Conservation (phyloP, 2,888 invertebrate genomes). For the Bhutanitis thaidina region DNA sequence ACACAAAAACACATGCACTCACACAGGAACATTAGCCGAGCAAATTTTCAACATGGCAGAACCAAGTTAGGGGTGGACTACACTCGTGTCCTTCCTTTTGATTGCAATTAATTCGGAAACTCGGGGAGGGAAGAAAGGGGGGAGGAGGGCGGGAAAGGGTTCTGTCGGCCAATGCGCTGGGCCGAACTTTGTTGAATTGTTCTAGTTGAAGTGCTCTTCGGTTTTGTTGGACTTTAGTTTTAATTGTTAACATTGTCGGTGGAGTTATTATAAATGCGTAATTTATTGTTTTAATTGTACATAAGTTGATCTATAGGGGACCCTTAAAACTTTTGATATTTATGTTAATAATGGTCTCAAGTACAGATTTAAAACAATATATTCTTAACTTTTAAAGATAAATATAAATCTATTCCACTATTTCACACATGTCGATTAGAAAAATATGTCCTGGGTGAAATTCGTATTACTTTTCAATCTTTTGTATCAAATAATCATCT, state of each 20-base stretch:
- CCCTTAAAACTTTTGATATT: no score
- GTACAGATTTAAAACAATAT: no score
- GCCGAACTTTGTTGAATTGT: slow-evolving; percentile 63
- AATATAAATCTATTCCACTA: no score
- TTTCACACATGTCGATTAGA: no score
- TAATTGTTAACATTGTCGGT: slow-evolving; percentile 30
- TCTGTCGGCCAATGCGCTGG: slow-evolving; percentile 72
- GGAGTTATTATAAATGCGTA: slow-evolving; percentile 21
- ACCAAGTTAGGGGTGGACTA: slow-evolving; percentile 74
- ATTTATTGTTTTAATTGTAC: slow-evolving; percentile 23
- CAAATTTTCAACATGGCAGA: slow-evolving; percentile 73
- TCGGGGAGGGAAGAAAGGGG: slow-evolving; percentile 33
- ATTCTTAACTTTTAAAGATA: no score
- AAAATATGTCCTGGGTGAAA: no score
- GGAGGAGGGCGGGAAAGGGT: slow-evolving; percentile 48
- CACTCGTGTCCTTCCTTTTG: slow-evolving; percentile 79
- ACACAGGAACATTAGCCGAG: slow-evolving; percentile 32
- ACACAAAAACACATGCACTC: slow-evolving; percentile 28
- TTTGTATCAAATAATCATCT: no score
- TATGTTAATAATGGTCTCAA: no score
- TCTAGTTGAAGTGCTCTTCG: slow-evolving; percentile 44
- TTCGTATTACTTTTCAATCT: no score
- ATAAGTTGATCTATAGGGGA: slow-evolving; percentile 24
- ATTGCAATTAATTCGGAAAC: slow-evolving; percentile 79
- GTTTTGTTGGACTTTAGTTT: slow-evolving; percentile 45